A percentile compares a stretch with the other conserved stretches of the same genome.
Evolutionary conservation across 2,797 vertebrate genomes (phyloP).

Genomic region (Myioborus melanocephalus): DNA sequence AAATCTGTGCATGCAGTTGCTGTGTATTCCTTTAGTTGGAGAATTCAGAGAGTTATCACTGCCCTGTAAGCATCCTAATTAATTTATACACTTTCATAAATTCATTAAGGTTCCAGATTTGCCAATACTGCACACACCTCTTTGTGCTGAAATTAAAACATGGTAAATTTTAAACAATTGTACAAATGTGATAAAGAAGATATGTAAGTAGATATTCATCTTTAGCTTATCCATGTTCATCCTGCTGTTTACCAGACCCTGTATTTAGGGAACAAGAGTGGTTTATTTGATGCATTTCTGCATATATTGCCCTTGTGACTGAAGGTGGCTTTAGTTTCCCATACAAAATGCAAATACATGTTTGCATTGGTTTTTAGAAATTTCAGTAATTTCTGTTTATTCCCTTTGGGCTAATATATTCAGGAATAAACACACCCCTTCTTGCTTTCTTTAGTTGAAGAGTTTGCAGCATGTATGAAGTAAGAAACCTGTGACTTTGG

Average conservation of each 20-base stretch:
- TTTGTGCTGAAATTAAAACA: background rate
- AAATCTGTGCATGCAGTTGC: background rate
- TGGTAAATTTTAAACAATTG: background rate
- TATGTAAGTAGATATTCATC: background rate
- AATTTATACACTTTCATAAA: background rate
- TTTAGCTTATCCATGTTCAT: background rate
- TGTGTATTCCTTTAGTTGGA: background rate
- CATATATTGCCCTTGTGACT: background rate
- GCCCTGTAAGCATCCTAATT: background rate
- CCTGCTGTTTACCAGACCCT: background rate
- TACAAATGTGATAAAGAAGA: background rate
- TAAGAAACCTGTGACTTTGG: background rate
- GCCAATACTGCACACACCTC: background rate
- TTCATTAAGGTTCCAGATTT: background rate
- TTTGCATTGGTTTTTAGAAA: background rate
- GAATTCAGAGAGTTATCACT: background rate
- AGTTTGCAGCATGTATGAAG: background rate
- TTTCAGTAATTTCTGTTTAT: background rate
- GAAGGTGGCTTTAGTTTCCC: background rate
- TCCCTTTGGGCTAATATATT: background rate
- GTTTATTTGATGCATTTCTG: background rate
- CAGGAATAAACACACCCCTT: background rate
- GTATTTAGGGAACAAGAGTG: background rate
- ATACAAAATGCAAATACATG: background rate
- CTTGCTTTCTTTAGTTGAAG: background rate